Conservation (phyloP, 2,797 vertebrate genomes). For the Neosilurus mollespiculum region DNA sequence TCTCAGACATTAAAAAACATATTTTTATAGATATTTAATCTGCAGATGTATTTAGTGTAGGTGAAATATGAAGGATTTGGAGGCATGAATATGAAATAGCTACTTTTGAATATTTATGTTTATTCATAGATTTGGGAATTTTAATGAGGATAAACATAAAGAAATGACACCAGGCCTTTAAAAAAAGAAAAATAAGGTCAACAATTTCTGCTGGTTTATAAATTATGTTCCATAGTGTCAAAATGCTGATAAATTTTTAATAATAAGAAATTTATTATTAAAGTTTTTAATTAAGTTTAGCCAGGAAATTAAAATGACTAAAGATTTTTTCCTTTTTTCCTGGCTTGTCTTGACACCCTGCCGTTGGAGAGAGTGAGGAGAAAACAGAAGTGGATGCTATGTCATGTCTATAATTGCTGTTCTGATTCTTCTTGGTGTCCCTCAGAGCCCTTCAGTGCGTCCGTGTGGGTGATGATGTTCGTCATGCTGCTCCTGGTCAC, state of each 20-base stretch:
- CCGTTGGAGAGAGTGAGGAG: neutral
- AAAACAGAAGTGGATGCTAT: neutral
- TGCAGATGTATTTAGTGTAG: neutral
- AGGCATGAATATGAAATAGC: neutral
- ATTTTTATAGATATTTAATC: no score
- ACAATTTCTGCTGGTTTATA: neutral
- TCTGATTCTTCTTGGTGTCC: neutral
- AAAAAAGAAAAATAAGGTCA: neutral
- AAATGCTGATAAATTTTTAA: neutral
- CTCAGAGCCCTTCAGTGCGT: conserved; percentile 96
- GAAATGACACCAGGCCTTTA: neutral
- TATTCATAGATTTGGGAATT: neutral
- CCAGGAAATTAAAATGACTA: neutral
- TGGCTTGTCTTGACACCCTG: conserved; percentile 62
- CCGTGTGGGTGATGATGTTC: conserved; percentile 99
- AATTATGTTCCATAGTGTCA: neutral
- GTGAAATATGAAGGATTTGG: neutral
- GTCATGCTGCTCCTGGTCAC: conserved; percentile 97
- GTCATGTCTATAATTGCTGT: neutral
- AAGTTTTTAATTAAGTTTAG: neutral
- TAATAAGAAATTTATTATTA: neutral
- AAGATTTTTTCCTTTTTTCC: conserved; percentile 63
- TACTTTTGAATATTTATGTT: neutral
- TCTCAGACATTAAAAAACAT: neutral
- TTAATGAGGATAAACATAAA: neutral